These are phyloP conservation scores for Eurypyga helias DNA, from an alignment of 2,113 vertebrate genomes.

Conservation along the genomic window DNA sequence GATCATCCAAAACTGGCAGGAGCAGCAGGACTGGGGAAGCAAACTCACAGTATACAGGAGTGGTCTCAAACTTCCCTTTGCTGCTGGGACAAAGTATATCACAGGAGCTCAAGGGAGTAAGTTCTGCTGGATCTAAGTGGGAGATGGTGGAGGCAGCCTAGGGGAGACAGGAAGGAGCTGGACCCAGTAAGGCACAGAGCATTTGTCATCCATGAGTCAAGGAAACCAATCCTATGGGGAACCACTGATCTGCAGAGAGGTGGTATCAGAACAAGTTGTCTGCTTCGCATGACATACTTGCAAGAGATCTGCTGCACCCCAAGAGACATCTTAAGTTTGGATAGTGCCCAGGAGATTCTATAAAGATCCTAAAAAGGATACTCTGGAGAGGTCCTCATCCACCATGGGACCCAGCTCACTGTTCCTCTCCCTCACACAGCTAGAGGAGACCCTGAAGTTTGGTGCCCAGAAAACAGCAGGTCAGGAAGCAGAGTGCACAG, in stretches of 20 bases:
- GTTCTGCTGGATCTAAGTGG: not conserved
- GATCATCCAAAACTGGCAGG: not conserved
- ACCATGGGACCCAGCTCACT: not conserved
- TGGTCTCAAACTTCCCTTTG: not conserved
- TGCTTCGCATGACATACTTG: not conserved
- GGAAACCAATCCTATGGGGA: not conserved
- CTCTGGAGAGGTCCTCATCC: not conserved
- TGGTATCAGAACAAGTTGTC: not conserved
- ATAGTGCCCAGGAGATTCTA: not conserved
- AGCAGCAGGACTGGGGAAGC: not conserved
- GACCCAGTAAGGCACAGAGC: not conserved
- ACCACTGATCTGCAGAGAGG: not conserved
- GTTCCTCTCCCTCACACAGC: not conserved
- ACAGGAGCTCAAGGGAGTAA: not conserved
- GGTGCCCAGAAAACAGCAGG: not conserved
- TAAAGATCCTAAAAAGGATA: not conserved
- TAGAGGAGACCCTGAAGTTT: not conserved
- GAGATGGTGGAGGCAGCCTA: not conserved
- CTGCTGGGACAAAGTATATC: not conserved
- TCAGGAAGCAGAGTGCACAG: not conserved
- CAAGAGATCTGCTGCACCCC: not conserved
- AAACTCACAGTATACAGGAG: not conserved
- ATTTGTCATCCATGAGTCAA: not conserved
- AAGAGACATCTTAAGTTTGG: not conserved
- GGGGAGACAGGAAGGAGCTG: not conserved